phyloP scores from a whole-genome alignment of 2,888 invertebrate genomes.

The Monoplex corrugatus region DNA sequence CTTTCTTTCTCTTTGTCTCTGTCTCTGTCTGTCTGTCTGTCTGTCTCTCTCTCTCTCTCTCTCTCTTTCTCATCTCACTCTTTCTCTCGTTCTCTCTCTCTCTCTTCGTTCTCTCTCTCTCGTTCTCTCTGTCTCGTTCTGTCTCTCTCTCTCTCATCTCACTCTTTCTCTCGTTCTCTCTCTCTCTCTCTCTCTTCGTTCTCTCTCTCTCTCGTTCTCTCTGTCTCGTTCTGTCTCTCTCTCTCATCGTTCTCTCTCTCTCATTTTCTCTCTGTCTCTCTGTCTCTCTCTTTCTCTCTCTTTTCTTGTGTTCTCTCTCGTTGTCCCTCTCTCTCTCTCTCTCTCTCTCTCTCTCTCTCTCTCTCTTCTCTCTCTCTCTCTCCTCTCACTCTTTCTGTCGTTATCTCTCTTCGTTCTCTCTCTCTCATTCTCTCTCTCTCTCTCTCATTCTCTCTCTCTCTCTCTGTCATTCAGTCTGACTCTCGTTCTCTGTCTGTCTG shows the following conservation, averaged over 20 bases:
- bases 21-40: background rate
- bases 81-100: too few relatives aligned
- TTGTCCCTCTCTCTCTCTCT: background rate
- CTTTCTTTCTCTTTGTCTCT: slow-evolving; percentile 11
- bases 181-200: background rate
- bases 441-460: background rate
- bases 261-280: background rate
- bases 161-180: too few relatives aligned
- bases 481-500: background rate
- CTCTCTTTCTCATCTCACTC: background rate
- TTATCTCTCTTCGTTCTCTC: background rate
- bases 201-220: background rate
- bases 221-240: background rate
- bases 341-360: background rate
- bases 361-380: background rate
- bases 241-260: background rate
- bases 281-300: background rate
- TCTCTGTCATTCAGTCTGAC: too few relatives aligned
- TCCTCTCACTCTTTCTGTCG: background rate
- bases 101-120: too few relatives aligned
- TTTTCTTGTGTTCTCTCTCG: background rate
- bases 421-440: background rate
- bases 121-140: too few relatives aligned
- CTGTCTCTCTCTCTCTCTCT: background rate
- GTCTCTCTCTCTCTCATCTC: background rate